phyloP scores from a whole-genome alignment of 2,113 vertebrate species.

The Oophaga pumilio region DNA sequence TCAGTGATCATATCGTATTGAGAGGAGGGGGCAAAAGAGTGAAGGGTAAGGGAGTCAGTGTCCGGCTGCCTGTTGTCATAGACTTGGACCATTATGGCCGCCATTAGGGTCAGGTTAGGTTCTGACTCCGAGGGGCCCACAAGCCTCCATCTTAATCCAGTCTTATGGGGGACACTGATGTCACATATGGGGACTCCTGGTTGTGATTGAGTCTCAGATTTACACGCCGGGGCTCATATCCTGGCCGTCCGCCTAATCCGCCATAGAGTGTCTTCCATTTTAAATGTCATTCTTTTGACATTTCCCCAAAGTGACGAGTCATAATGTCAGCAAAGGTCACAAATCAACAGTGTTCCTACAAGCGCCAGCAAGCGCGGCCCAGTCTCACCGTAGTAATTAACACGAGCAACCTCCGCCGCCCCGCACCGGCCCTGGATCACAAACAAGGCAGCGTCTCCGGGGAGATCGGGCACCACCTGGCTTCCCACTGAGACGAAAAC shows the following conservation, averaged over 20 bases:
- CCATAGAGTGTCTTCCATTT: not conserved
- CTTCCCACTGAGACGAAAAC: not conserved
- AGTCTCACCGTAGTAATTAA: conserved; percentile 11
- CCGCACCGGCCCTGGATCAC: not conserved
- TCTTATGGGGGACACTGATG: not conserved
- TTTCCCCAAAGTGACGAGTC: conserved; percentile 24
- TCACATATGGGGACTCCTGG: not conserved
- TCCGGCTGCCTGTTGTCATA: too few relatives aligned
- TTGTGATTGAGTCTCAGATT: not conserved
- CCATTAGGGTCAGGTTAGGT: too few relatives aligned
- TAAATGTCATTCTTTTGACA: conserved; percentile 39
- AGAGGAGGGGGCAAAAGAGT: too few relatives aligned
- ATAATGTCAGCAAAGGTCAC: conserved; percentile 46
- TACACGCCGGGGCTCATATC: not conserved
- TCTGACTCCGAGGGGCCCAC: not conserved
- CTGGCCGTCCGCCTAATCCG: not conserved
- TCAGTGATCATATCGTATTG: not conserved
- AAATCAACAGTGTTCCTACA: not conserved
- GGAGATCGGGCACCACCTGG: not conserved
- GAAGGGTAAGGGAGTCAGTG: too few relatives aligned
- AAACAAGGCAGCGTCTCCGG: conserved; percentile 9
- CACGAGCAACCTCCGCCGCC: not conserved
- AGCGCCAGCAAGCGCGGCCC: not conserved
- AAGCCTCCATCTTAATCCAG: too few relatives aligned
- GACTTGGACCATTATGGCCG: too few relatives aligned